Conservation (phyloP, 53 echinoderm and acorn worm species). For the Paelopatides confundens region DNA sequence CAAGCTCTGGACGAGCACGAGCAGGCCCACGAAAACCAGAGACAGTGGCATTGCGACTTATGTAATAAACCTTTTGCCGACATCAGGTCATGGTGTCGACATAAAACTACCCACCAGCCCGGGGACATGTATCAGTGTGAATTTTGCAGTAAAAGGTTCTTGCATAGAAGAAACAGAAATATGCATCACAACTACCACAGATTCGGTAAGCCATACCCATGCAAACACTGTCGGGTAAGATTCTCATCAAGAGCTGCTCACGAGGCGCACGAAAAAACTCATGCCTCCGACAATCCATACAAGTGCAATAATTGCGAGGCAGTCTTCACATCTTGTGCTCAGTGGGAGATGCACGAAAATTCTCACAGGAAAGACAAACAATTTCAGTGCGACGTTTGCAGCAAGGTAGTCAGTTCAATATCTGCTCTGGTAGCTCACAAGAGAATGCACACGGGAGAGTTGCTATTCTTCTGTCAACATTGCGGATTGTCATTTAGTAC, state of each 20-base stretch:
- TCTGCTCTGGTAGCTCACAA: not conserved
- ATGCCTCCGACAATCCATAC: not conserved
- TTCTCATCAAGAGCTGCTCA: not conserved
- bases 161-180: not conserved
- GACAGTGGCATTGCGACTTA: not conserved
- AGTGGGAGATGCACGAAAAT: not conserved
- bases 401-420: not conserved
- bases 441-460: too few species aligned
- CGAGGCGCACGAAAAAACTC: not conserved
- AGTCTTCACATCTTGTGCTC: not conserved
- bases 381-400: not conserved
- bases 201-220: not conserved
- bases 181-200: not conserved
- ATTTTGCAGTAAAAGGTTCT: not conserved
- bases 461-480: too few species aligned
- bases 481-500: too few species aligned
- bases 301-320: not conserved
- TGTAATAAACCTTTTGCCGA: not conserved
- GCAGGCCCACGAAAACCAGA: not conserved
- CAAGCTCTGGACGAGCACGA: not conserved
- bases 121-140: not conserved
- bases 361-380: not conserved
- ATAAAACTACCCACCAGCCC: not conserved
- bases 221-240: not conserved
- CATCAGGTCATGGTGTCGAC: not conserved